Base-by-base conservation (phyloP, 1,140 invertebrate genomes). In the Phymastichus coffea region DNA sequence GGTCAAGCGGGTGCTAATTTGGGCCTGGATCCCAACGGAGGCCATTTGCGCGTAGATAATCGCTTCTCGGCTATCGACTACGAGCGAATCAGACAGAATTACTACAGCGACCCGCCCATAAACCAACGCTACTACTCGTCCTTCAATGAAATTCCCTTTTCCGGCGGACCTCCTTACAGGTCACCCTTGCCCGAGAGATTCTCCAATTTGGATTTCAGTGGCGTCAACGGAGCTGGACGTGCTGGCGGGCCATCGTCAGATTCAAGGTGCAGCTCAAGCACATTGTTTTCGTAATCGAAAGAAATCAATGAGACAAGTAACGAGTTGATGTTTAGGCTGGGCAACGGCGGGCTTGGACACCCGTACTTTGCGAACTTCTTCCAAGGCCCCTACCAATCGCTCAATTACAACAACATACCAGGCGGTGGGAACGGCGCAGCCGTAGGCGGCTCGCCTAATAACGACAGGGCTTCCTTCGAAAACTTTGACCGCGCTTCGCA, bases 81-180 rank as follows among this genome's bases (percentile, higher is more conserved):
- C 22, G 59, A 61, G 38, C 51, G 59, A 10, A 4, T 62, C 4
- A 14, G 53, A 8, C 60, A 62, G 10, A 62, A 62, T 12, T 62
- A 52, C 19, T 62, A 52, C 41, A 57, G 54, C 26, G 51, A 63
- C 26, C 33, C 28, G 28, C 19, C 46, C 6, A 20, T 48, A 10
- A 52, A 61, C n/a, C 49, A 60, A 19, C 54, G 46, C 19, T 53
- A 51, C 25, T 37, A 33, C 30, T 41, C 15, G 9, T 23, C 26
- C 10, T 57, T 61, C 44, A 61, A 60, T 22, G 55, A 58, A 33
- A 28, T 59, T 19, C 53, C 38, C 9, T 65, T 62, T 17, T 44
- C 30, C 30, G 14, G 22, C 17, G 44, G 51, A 12, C 43, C 22
- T 4, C 19, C 30, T 10, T 47, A 53, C 10, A 57, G 55, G 12